Percentiles rank a stretch among this genome's conserved stretches.
Conservation (phyloP, 2,888 invertebrate species). For the Agrotis exclamationis region DNA sequence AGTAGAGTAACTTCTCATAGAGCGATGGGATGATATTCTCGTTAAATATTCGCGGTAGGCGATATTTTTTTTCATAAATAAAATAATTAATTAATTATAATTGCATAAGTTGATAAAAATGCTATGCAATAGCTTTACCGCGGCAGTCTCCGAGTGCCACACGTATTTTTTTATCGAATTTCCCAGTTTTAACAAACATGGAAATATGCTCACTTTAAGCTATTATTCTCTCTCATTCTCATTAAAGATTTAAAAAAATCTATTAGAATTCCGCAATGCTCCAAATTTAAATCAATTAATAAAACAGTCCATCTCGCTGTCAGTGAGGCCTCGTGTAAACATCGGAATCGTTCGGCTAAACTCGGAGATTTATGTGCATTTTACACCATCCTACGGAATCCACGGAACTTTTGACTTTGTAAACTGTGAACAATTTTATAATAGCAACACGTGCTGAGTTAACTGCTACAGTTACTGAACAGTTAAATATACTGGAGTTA, state of each 20-base stretch:
- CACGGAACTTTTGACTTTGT: conserved; percentile 54
- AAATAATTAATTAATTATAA: too few relatives aligned
- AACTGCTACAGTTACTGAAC: conserved; percentile 51
- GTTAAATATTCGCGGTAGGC: too few relatives aligned
- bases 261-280: conserved; percentile 1
- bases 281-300: conserved; percentile 20
- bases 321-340: conserved; percentile 56
- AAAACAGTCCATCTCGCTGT: conserved; percentile 16
- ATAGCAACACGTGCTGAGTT: conserved; percentile 65
- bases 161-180: too few relatives aligned
- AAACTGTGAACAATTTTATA: conserved; percentile 72
- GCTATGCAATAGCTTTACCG: too few relatives aligned
- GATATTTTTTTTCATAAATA: too few relatives aligned
- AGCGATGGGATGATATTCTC: too few relatives aligned
- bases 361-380: conserved; percentile 64
- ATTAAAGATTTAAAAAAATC: background rate
- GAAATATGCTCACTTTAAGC: background rate
- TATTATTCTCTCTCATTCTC: background rate
- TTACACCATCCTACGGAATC: conserved; percentile 49
- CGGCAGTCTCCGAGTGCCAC: too few relatives aligned
- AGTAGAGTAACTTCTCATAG: too few relatives aligned
- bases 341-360: conserved; percentile 45
- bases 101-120: too few relatives aligned
- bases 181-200: too few relatives aligned
- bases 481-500: conserved; percentile 27